Evolutionary conservation across 2,113 vertebrate species (phyloP).

Genomic region (Caretta caretta): DNA sequence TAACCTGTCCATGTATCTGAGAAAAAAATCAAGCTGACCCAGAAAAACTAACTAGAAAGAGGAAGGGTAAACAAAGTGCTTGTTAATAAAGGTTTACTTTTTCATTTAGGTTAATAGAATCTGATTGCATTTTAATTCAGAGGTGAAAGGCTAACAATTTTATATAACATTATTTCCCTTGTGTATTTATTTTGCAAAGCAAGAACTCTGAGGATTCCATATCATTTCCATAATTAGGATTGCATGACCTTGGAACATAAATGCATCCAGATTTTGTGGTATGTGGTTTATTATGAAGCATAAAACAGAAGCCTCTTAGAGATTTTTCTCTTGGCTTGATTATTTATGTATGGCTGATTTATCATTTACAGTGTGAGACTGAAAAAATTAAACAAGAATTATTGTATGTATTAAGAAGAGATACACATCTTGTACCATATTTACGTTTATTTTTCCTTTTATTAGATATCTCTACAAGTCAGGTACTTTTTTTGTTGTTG

Average conservation of each 20-base stretch:
- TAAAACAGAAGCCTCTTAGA: not conserved
- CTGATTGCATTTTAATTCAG: not conserved
- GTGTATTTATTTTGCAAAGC: not conserved
- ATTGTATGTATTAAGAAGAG: not conserved
- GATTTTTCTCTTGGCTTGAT: constrained; percentile 6
- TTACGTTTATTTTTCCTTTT: constrained; percentile 36
- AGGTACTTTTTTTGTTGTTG: not conserved
- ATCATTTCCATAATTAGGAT: not conserved
- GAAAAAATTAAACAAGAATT: not conserved
- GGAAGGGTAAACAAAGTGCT: not conserved
- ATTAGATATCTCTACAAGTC: constrained; percentile 42
- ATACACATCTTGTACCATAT: constrained; percentile 30
- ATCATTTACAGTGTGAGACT: constrained; percentile 18
- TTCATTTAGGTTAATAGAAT: not conserved
- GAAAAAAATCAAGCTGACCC: not conserved
- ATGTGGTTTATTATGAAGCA: not conserved
- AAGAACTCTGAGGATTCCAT: not conserved
- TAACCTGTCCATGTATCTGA: not conserved
- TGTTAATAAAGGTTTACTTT: not conserved
- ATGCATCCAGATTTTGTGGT: not conserved
- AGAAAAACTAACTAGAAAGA: not conserved
- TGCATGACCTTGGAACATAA: not conserved
- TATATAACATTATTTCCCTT: not conserved
- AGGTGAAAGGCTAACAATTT: not conserved
- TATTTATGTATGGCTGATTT: not conserved